Base-by-base conservation (phyloP, 2,888 invertebrate genomes). In the Rhyacophila evoluta region DNA sequence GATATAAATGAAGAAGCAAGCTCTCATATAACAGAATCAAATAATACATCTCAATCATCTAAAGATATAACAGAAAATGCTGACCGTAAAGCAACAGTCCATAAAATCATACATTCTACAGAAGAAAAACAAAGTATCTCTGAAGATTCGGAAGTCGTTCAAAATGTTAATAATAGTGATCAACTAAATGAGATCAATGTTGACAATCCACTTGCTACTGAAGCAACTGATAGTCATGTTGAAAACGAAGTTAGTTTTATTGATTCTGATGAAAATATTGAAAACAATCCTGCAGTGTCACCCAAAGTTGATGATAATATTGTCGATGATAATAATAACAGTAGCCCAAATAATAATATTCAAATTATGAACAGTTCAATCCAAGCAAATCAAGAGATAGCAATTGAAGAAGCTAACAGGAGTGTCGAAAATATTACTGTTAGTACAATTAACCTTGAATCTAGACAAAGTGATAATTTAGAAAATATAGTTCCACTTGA, bases 21-120 rank as follows among this genome's bases (percentile, higher is more conserved):
- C 82, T 70, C 29, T 33, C 4, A 6, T 33, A 81, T 41, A 11
- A 80, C 79, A 69, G 83, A 84, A 74, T 82, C 85, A 76, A 84
- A 84, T 81, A 81, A 33, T 33, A 33, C 29, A 33, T 33, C 6
- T 33, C 29, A 33, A 6, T 4, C 55, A 6, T 19, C 19, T 55
- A 10, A 55, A 55, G 19, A 55, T 19, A 25, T 55, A 2, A 19
- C 55, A 55, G 55, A 55, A 25, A 55, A 55, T 19, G 15, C 19
- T 6, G 19, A 55, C 6, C 15, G 19, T 55, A 19, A 19, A 0
- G 8, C 10, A 55, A 10, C 55, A 15, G 10, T 55, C 19, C 55
- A 55, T 19, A 19, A 55, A 25, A 10, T 25, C 2, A 25, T 19
- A 8, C 55, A 19, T 19, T 2, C 19, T 2, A 25, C 15, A 8